These are phyloP conservation scores for Ischnus inquisitorius DNA, from an alignment of 2,888 invertebrate genomes.

Conservation along the genomic window DNA sequence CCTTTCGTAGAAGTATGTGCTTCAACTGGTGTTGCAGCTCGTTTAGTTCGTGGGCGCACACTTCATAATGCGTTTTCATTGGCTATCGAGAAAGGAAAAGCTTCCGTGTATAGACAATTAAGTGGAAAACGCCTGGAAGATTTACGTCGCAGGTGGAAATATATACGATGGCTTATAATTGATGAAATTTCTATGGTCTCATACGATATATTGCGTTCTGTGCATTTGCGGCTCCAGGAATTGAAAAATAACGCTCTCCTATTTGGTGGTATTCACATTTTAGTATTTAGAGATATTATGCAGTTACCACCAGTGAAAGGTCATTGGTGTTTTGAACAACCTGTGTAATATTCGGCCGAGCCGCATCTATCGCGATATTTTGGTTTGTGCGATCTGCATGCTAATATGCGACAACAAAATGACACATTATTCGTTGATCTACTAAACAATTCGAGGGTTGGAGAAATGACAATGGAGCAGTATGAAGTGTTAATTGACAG, in stretches of 20 bases:
- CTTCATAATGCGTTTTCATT: conserved; percentile 63
- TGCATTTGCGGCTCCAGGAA: conserved; percentile 63
- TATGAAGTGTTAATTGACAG: conserved; percentile 35
- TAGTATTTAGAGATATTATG: conserved; percentile 72
- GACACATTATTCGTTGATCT: conserved; percentile 70
- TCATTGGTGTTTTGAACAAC: conserved; percentile 73
- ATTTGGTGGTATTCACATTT: conserved; percentile 71
- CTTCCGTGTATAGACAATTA: conserved; percentile 58
- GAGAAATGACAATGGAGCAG: conserved; percentile 39
- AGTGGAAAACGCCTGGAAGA: conserved; percentile 65
- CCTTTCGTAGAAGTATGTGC: conserved; percentile 71
- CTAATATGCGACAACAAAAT: conserved; percentile 79
- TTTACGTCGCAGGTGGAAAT: conserved; percentile 69
- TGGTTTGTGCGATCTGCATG: conserved; percentile 76
- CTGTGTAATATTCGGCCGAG: conserved; percentile 69
- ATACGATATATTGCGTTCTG: conserved; percentile 69
- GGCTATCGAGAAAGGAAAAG: conserved; percentile 68
- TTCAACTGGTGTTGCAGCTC: conserved; percentile 78
- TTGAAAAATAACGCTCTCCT: conserved; percentile 66
- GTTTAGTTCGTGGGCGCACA: conserved; percentile 62
- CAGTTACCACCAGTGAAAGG: conserved; percentile 77
- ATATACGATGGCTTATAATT: conserved; percentile 70
- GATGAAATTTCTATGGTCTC: conserved; percentile 76
- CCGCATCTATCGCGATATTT: conserved; percentile 70
- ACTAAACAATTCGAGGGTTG: conserved; percentile 64